Evolutionary conservation across 2,113 vertebrate species (phyloP), one percentile per base, ranked within the genome.

Genomic region (Sclerurus mexicanus): DNA sequence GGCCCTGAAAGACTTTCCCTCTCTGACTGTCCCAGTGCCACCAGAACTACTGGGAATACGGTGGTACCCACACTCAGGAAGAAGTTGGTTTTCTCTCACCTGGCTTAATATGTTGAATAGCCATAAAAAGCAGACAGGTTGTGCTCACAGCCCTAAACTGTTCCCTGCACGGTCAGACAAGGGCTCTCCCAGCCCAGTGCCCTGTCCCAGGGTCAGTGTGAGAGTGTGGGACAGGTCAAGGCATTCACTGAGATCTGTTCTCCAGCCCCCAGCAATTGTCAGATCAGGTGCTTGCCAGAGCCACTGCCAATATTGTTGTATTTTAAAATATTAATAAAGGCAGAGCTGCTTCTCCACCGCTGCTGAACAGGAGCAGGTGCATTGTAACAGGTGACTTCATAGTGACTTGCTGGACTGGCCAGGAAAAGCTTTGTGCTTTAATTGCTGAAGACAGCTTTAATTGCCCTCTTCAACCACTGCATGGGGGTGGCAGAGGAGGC

Each of bases 191-290:
- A 27, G 37, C 9, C 31, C 74, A 23, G 23, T 0, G 3, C 21
- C 44, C 33, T 30, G 33, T 35, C 62, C 73, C 68, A 14, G 21
- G 4, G 47, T 47, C 44, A 23, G 22, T 6, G 3, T 1, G 0
- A 39, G 35, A 10, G 17, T 0, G 4, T 35, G 56, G 75, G 35
- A 21, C 33, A 20, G 4, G 14, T 23, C 2, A 0, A 2, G 2
- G 4, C 0, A 1, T 21, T 68, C 50, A 5, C 3, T 7, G n/a
- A 0, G 2, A 12, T 49, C 55, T 31, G 42, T 24, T 18, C 56
- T 50, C 30, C 67, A 59, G 39, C 4, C 42, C 21, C 12, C 60
- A 27, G 27, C 47, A 64, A 23, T 42, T 39, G 17, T 5, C 2
- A 4, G 44, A 19, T 60, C 62, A 8, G 64, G 24, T 22, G 28